phyloP scores from a whole-genome alignment of 2,113 vertebrate species.

The Notothenia rossii region DNA sequence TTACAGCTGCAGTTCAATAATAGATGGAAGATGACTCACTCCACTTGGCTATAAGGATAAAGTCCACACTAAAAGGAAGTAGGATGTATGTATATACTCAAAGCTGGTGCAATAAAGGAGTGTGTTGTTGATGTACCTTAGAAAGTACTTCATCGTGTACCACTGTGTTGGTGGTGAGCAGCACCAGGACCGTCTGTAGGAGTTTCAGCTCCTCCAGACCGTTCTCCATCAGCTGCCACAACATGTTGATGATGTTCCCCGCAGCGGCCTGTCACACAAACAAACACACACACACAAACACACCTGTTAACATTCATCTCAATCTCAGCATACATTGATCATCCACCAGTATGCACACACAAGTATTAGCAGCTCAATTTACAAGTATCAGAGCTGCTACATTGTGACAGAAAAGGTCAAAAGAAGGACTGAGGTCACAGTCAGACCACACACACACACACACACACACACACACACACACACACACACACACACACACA shows the following conservation, averaged over 20 bases:
- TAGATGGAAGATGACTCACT: conserved; percentile 4
- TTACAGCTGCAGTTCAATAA: conserved; percentile 8
- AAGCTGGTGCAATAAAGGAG: not conserved
- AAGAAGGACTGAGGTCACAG: conserved; percentile 24
- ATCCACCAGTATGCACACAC: not conserved
- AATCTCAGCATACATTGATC: not conserved
- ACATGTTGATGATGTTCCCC: conserved; percentile 99
- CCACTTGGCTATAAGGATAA: not conserved
- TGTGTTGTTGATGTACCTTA: conserved; percentile 85
- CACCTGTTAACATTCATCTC: not conserved
- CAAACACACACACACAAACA: conserved; percentile 36
- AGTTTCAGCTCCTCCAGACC: conserved; percentile 98
- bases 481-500: too few relatives aligned
- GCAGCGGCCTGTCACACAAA: conserved; percentile 89
- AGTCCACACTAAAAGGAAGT: not conserved
- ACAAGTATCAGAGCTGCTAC: not conserved
- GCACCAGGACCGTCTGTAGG: conserved; percentile 97
- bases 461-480: too few relatives aligned
- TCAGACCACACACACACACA: not conserved
- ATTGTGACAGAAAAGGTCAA: not conserved
- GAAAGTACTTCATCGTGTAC: conserved; percentile 97
- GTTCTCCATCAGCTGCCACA: conserved; percentile 99
- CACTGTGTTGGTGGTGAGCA: conserved; percentile 97
- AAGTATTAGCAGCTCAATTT: not conserved
- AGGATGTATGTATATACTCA: not conserved